Evolutionary conservation across 2,888 invertebrate species (phyloP).

Genomic region (Plagodis dolabraria): DNA sequence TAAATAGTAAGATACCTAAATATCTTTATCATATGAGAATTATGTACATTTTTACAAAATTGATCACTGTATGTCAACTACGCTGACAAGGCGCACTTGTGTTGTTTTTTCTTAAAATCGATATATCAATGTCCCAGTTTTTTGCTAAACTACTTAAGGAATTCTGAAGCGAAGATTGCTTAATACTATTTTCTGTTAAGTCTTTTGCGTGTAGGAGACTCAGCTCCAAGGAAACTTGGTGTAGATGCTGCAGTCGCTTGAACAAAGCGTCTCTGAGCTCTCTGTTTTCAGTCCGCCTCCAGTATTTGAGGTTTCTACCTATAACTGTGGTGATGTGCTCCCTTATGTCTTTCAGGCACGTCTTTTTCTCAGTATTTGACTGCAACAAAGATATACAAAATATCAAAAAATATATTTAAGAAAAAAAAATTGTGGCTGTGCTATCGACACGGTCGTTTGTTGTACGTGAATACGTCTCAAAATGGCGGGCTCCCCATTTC

Average conservation of each 20-base stretch:
- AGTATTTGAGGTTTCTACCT: conserved; percentile 79
- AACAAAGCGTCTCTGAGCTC: conserved; percentile 64
- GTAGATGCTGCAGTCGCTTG: conserved; percentile 70
- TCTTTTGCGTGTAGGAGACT: conserved; percentile 66
- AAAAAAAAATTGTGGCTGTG: too few relatives aligned
- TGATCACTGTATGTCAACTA: conserved; percentile 44
- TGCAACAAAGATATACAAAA: conserved; percentile 43
- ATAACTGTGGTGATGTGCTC: conserved; percentile 80
- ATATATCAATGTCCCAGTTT: conserved; percentile 65
- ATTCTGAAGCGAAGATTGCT: conserved; percentile 52
- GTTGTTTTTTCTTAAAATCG: conserved; percentile 59
- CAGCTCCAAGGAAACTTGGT: conserved; percentile 67
- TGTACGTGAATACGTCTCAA: too few relatives aligned
- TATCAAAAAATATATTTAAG: too few relatives aligned
- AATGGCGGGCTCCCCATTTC: too few relatives aligned
- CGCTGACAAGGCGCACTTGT: conserved; percentile 36
- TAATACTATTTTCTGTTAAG: conserved; percentile 55
- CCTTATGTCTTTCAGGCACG: conserved; percentile 78
- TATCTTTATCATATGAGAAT: conserved; percentile 64
- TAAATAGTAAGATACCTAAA: conserved; percentile 58
- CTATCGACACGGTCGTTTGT: too few relatives aligned
- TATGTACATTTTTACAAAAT: conserved; percentile 78
- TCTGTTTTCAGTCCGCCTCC: conserved; percentile 69
- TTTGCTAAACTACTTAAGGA: conserved; percentile 61
- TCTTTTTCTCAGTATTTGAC: conserved; percentile 65